Conservation (phyloP, 2,113 vertebrate genomes). For the Cavia aperea region DNA sequence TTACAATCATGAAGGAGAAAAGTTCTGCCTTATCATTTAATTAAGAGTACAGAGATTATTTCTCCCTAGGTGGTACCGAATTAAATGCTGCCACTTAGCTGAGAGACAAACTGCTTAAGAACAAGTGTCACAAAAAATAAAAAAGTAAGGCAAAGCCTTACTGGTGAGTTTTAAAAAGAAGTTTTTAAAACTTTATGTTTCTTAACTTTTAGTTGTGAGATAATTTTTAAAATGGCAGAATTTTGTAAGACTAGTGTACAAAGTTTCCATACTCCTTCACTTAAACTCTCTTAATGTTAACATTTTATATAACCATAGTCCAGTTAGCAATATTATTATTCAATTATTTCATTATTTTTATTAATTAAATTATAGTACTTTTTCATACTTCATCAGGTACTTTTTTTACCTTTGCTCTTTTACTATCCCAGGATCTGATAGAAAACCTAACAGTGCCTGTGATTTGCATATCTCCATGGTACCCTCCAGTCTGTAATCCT, state of each 20-base stretch:
- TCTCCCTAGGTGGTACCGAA: neutral
- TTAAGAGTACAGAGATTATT: slow-evolving; percentile 6
- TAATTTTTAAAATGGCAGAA: slow-evolving; percentile 30
- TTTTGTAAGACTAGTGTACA: neutral
- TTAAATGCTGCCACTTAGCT: neutral
- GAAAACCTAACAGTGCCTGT: neutral
- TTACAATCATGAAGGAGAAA: neutral
- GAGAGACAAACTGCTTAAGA: neutral
- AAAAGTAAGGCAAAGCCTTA: neutral
- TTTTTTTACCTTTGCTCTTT: neutral
- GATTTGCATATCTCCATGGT: neutral
- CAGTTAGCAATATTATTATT: neutral
- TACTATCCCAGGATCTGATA: neutral
- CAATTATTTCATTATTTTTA: neutral
- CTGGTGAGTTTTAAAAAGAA: neutral
- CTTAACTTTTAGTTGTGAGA: neutral
- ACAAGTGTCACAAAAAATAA: neutral
- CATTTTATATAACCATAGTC: neutral
- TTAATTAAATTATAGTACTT: neutral
- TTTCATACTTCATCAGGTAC: too few relatives aligned
- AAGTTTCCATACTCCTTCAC: neutral
- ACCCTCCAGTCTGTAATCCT: neutral
- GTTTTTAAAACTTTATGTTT: neutral
- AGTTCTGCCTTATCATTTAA: slow-evolving; percentile 7
- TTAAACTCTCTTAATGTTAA: neutral